Conservation (phyloP, 2,888 invertebrate genomes). For the Athalia circularis region DNA sequence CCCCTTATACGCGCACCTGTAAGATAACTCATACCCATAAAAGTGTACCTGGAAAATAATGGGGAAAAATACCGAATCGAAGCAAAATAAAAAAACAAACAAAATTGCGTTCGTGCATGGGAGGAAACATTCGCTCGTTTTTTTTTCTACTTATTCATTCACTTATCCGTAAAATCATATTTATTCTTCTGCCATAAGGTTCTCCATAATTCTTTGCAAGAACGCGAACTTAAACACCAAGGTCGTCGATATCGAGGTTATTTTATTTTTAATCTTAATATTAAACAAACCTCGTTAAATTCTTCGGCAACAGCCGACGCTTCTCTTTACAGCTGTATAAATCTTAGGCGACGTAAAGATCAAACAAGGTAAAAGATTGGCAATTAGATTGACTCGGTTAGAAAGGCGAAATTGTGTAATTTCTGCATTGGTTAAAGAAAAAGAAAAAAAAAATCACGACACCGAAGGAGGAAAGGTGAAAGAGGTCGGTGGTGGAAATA, state of each 20-base stretch:
- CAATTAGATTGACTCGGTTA: neutral
- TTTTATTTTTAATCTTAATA: neutral
- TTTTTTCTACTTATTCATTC: too few species aligned
- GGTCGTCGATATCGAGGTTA: neutral
- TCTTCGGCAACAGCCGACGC: neutral
- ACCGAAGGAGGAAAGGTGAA: neutral
- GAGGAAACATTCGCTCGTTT: too few species aligned
- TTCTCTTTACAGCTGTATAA: neutral
- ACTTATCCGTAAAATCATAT: too few species aligned
- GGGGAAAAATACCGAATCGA: neutral
- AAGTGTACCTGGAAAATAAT: neutral
- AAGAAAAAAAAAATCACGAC: neutral
- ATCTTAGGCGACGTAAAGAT: neutral
- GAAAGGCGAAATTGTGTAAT: slow-evolving; percentile 9
- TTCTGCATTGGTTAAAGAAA: neutral
- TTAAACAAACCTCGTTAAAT: slow-evolving; percentile 14
- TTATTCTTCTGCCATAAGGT: too few species aligned
- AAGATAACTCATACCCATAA: neutral
- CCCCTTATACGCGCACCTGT: neutral
- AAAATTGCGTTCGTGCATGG: too few species aligned
- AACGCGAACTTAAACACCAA: too few species aligned
- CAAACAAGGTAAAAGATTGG: neutral
- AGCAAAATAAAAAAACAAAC: neutral
- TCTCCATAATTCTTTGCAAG: too few species aligned
- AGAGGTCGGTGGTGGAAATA: neutral